phyloP scores from a whole-genome alignment of 2,888 invertebrate genomes.

The Trichogramma evanescens region DNA sequence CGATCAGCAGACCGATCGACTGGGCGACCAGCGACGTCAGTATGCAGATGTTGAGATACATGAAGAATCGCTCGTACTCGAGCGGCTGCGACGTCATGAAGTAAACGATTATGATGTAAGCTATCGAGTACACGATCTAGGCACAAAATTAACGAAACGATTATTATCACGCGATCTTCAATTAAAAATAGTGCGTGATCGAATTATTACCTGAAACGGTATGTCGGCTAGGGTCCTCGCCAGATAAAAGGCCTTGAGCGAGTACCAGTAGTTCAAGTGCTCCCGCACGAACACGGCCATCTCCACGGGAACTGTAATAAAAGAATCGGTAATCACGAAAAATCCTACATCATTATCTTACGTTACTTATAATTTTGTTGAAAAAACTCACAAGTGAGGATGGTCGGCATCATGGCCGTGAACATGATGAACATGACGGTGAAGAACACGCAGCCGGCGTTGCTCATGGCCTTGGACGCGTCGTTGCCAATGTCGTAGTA shows the following conservation, averaged over 20 bases:
- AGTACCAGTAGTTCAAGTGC: conserved; percentile 96
- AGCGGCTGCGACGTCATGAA: conserved; percentile 94
- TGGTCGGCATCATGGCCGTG: conserved; percentile 97
- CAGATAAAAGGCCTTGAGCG: conserved; percentile 90
- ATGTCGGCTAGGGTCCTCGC: conserved; percentile 94
- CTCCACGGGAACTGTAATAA: conserved; percentile 79
- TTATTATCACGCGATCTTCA: background rate
- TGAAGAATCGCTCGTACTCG: conserved; percentile 72
- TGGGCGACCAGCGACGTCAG: conserved; percentile 87
- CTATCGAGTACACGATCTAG: conserved; percentile 45
- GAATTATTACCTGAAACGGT: conserved; percentile 79
- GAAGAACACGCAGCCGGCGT: conserved; percentile 93
- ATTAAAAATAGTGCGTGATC: too few relatives aligned
- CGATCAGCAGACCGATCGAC: conserved; percentile 84
- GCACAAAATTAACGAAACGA: conserved; percentile 25
- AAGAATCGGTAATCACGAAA: background rate
- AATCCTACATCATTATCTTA: background rate
- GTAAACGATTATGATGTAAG: conserved; percentile 69
- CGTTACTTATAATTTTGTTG: background rate
- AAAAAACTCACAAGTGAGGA: conserved; percentile 82
- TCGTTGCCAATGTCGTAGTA: conserved; percentile 91
- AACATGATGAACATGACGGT: conserved; percentile 95
- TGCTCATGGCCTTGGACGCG: conserved; percentile 89
- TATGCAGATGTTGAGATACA: conserved; percentile 70
- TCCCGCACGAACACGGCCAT: conserved; percentile 92